Conservation (phyloP, 2,888 invertebrate genomes). For the Drosophila paranaensis region DNA sequence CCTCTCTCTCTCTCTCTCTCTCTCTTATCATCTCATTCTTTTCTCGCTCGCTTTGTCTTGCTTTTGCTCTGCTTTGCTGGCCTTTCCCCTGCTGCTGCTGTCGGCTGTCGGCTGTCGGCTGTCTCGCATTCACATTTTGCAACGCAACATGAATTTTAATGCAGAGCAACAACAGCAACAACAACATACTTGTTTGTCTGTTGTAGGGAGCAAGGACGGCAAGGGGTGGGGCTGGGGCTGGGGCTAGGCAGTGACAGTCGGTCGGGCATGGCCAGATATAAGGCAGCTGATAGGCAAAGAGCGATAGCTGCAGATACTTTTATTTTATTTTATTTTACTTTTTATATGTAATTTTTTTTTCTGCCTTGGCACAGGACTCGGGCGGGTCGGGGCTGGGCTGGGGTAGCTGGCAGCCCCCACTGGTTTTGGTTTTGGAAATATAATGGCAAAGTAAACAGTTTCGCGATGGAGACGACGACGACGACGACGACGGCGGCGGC, state of each 20-base stretch:
- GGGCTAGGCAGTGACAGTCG: slow-evolving; percentile 26
- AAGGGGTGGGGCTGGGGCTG: background rate
- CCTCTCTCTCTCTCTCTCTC: background rate
- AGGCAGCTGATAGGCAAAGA: slow-evolving; percentile 60
- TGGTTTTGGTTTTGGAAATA: slow-evolving; percentile 61
- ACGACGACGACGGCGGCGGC: slow-evolving; percentile 10
- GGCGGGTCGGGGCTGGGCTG: background rate
- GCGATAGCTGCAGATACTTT: slow-evolving; percentile 61
- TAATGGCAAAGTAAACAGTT: slow-evolving; percentile 75
- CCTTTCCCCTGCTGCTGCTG: slow-evolving; percentile 24
- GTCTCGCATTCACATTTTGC: slow-evolving; percentile 50
- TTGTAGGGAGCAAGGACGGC: slow-evolving; percentile 5
- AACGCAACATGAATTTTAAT: slow-evolving; percentile 64
- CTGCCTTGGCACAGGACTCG: slow-evolving; percentile 42
- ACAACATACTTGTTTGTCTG: slow-evolving; percentile 49
- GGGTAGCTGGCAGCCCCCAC: slow-evolving; percentile 50
- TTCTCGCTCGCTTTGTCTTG: slow-evolving; percentile 5
- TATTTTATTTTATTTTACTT: slow-evolving; percentile 55
- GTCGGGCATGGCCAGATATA: slow-evolving; percentile 52
- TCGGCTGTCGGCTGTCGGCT: background rate
- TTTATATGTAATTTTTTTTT: slow-evolving; percentile 10
- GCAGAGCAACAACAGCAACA: slow-evolving; percentile 38
- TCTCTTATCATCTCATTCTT: slow-evolving; percentile 2
- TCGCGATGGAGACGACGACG: slow-evolving; percentile 48
- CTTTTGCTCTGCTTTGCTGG: slow-evolving; percentile 14